Percentiles rank a stretch among this genome's conserved stretches.
Evolutionary conservation across 2,888 invertebrate genomes (phyloP).

Genomic region (Lasioglossum oenotherae): DNA sequence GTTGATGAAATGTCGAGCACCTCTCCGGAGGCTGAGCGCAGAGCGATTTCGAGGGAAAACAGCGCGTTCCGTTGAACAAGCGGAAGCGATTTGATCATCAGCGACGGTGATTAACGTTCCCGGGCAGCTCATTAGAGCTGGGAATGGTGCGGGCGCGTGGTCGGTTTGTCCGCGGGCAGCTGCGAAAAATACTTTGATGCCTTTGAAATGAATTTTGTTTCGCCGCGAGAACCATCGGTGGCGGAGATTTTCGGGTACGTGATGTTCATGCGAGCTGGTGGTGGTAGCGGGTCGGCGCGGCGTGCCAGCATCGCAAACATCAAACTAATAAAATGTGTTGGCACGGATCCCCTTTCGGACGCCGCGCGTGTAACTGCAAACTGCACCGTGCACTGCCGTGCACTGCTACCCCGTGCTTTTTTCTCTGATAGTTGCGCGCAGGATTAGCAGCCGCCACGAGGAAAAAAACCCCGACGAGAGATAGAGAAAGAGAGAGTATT

Average conservation of each 20-base stretch:
- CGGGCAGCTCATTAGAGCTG: slow-evolving; percentile 23
- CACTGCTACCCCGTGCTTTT: slow-evolving; percentile 13
- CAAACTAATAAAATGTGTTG: slow-evolving; percentile 60
- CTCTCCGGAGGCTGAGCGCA: neutral
- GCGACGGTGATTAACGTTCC: neutral
- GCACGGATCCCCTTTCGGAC: slow-evolving; percentile 45
- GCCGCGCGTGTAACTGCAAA: slow-evolving; percentile 36
- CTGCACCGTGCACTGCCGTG: neutral
- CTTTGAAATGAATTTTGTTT: slow-evolving; percentile 34
- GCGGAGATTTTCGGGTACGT: slow-evolving; percentile 35
- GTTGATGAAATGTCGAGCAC: neutral
- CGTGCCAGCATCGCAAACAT: slow-evolving; percentile 47
- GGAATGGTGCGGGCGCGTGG: neutral
- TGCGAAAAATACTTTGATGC: slow-evolving; percentile 27
- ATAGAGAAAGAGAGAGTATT: neutral
- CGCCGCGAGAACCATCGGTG: slow-evolving; percentile 32
- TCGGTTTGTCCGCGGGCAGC: neutral
- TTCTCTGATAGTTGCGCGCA: slow-evolving; percentile 12
- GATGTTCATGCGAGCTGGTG: slow-evolving; percentile 44
- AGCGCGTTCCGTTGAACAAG: neutral
- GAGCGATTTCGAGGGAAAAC: neutral
- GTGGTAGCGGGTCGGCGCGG: neutral
- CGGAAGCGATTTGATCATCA: neutral
- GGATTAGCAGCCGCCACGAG: slow-evolving; percentile 31
- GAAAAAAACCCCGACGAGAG: too few species aligned